Percentiles rank a stretch among this genome's conserved stretches.
Conservation (phyloP, 2,113 vertebrate genomes). For the Rhagologus leucostigma region DNA sequence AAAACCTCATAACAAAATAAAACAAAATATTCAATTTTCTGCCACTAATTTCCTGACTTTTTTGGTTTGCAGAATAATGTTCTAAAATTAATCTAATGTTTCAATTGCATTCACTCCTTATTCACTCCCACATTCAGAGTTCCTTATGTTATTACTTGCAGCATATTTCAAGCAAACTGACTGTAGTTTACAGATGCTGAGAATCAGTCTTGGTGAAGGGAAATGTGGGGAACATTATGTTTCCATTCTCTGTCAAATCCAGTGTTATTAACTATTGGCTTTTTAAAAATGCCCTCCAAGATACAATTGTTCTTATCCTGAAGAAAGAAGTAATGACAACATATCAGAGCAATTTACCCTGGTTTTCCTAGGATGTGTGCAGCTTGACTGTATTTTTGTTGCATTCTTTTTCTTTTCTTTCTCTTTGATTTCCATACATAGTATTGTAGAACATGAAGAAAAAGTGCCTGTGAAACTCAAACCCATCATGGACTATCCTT, state of each 20-base stretch:
- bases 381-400: neutral
- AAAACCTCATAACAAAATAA: neutral
- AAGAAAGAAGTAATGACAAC: neutral
- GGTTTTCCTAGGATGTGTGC: neutral
- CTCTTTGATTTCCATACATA: neutral
- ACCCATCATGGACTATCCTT: neutral
- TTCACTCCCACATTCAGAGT: neutral
- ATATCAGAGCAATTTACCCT: neutral
- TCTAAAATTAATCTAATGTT: neutral
- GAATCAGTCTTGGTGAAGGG: neutral
- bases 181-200: neutral
- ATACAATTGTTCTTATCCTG: neutral
- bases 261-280: neutral
- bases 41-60: neutral
- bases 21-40: neutral
- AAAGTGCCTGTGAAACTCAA: neutral
- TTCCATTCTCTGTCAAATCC: neutral
- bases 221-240: neutral
- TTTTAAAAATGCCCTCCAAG: neutral
- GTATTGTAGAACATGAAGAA: neutral
- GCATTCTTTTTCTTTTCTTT: neutral
- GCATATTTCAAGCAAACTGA: neutral
- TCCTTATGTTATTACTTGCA: neutral
- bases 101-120: neutral
- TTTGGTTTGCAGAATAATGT: neutral